Evolutionary conservation across 2,113 vertebrate species (phyloP), one percentile per base, ranked within the genome.

Genomic region (Promerops cafer): DNA sequence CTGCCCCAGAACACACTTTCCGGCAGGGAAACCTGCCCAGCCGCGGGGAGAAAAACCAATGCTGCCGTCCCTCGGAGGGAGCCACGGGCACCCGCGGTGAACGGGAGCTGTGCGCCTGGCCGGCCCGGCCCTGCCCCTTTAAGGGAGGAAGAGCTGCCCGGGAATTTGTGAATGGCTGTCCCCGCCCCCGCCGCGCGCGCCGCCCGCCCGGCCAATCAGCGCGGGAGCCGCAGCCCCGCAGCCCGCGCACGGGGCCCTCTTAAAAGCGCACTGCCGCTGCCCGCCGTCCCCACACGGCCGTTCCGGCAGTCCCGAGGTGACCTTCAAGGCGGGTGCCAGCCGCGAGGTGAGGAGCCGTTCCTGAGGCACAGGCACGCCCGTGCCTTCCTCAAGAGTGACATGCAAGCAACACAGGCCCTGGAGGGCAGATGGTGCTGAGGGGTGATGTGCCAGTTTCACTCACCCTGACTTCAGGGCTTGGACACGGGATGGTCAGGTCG

Each of bases 131-230:
- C 14, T 16, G 65, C 31, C 26, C 57, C 84, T 96, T 97, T 96
- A 97, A 95, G 45, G 7, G 20, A 49, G 45, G 13, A 2, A 5
- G 78, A 0, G 40, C 37, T 2, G 31, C 83, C 59, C 54, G 6
- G n/a, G 21, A 77, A 28, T 95, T 91, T 82, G 2, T 93, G 83
- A 97, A 97, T 97, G 95, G 94, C 57, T 63, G 89, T 1, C 40
- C 53, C 83, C 81, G 69, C 93, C 91, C 83, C 61, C 27, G 7
- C 4, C 39, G 54, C 81, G 64, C 59, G 53, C 33, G 16, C 87
- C 42, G 33, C 31, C 22, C 31, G 17, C 16, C 60, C 52, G 59
- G 6, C 95, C 94, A 96, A 97, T 95, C 94, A 96, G 78, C 44
- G 70, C 4, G 21, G 52, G 35, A 0, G 26, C 15, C 13, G 26